A percentile compares a stretch with the other conserved stretches of the same genome.
Evolutionary conservation across 2,888 invertebrate genomes (phyloP).

Genomic region (Carterocephalus palaemon): DNA sequence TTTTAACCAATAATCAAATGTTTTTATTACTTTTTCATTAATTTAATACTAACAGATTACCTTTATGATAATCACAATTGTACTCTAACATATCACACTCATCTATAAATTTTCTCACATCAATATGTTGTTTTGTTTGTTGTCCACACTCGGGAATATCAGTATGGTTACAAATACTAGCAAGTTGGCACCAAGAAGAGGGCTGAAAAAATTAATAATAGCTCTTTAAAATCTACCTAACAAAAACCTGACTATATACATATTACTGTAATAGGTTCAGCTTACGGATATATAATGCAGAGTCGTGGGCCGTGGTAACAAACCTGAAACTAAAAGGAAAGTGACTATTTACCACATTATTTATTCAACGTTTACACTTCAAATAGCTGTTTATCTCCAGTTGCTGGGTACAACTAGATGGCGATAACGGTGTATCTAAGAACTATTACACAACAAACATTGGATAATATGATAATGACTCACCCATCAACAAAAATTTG

Average conservation of each 20-base stretch:
- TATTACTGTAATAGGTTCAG: background rate
- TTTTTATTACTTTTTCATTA: background rate
- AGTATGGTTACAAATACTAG: slow-evolving; percentile 55
- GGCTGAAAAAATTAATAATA: slow-evolving; percentile 36
- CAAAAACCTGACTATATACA: too few species aligned
- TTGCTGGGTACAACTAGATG: too few species aligned
- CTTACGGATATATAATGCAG: slow-evolving; percentile 44
- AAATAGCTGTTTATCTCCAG: too few species aligned
- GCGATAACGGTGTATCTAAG: too few species aligned
- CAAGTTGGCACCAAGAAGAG: slow-evolving; percentile 40
- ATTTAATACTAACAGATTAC: slow-evolving; percentile 15
- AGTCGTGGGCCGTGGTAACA: slow-evolving; percentile 17
- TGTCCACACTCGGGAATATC: slow-evolving; percentile 45
- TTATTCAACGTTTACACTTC: too few species aligned
- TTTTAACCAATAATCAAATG: background rate
- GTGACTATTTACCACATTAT: too few species aligned
- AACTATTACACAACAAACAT: too few species aligned
- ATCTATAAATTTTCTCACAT: slow-evolving; percentile 47
- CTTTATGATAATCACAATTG: slow-evolving; percentile 50
- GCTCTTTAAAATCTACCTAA: too few species aligned
- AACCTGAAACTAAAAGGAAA: slow-evolving; percentile 6
- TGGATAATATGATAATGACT: too few species aligned
- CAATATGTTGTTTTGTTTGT: slow-evolving; percentile 27
- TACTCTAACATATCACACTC: slow-evolving; percentile 57
- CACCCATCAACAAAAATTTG: too few species aligned